Evolutionary conservation across 1,140 invertebrate species (phyloP), one percentile per base, ranked within the genome.

Genomic region (Drosophila baimaii): DNA sequence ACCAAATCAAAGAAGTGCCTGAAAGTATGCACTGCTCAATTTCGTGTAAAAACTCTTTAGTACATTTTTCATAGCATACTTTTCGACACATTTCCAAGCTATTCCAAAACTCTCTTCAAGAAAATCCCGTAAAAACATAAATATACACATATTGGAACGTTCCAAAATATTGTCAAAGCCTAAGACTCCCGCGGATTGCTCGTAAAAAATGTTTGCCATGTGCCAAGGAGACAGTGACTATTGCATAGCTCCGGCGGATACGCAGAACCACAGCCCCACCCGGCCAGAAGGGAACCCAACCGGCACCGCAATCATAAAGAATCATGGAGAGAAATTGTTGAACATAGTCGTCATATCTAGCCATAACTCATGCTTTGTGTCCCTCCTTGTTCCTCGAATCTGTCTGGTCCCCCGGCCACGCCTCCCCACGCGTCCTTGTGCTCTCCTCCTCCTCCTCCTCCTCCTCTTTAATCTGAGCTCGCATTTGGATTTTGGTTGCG

Each of bases 351-450:
- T 85, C 81, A 74, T 73, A 70, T 59, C 47, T 35, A 31, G 74
- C 80, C 82, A 88, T 85, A 85, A 88, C 77, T 88, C 82, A 85
- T 85, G 79, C 78, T 80, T 81, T 81, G 78, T 73, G 19, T 35
- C 19, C 58, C 77, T 51, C n/a, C 73, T 44, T 55, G 51, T 51
- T 70, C 29, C 65, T 43, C 51, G 57, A 57, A 27, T 61, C 59
- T n/a, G 56, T 62, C 71, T 43, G 25, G 25, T 13, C 27, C 31
- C 29, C 27, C 17, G 12, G 25, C 44, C 51, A 46, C 55, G 47
- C 41, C 9, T 58, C n/a, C 23, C 5, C 41, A n/a, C n/a, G n/a
- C 21, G 56, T 59, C 62, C 39, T 29, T 41, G 25, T 66, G 8
- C 27, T 3, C 43, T 15, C 25, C 47, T 47, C n/a, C 56, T 25